Evolutionary conservation across 2,888 invertebrate genomes (phyloP), one percentile per base, ranked within the genome.

Genomic region (Heliothis peltigera): DNA sequence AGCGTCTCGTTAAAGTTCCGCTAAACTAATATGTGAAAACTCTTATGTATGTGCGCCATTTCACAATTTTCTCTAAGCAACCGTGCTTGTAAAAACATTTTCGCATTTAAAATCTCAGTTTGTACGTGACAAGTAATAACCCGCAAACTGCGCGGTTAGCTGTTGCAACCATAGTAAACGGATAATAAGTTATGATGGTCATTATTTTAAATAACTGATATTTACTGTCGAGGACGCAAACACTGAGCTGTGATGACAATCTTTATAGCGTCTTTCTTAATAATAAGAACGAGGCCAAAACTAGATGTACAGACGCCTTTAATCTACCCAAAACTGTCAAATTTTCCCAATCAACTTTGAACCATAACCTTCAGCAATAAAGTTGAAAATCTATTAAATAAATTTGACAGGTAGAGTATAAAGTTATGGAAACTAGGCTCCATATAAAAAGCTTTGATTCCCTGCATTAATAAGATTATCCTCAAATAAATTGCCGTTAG

Each of bases 21-120:
- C 73, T 77, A 72, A 18, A 52, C 25, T 66, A 73, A 77, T 66
- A 77, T 77, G 74, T 56, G 74, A 77, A 66, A 74, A 77, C 49
- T 72, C 61, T 49, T 35, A 58, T 35, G 42, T 39, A 66, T 58
- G 57, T 42, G 46, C 6, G 67, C 47, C 18, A 55, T 77, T 71
- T 66, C 61, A 49, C 55, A 77, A 77, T 74, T 66, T 73, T 49
- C 74, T 62, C 35, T 43, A 25, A 21, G 21, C 46, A 18, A n/a
- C n/a, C n/a, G n/a, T n/a, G n/a, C n/a, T 18, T 22, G 35, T 63
- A 46, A 60, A 59, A 71, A 64, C 44, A 8, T 57, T 51, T 54
- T 47, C 21, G 35, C 10, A 47, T 12, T 57, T 70, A 35, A 69
- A 62, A 54, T 53, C 42, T 47, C 19, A 39, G 35, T 28, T 25